Evolutionary conservation across 2,888 invertebrate genomes (phyloP).

Genomic region (Ormyrus pomaceus): DNA sequence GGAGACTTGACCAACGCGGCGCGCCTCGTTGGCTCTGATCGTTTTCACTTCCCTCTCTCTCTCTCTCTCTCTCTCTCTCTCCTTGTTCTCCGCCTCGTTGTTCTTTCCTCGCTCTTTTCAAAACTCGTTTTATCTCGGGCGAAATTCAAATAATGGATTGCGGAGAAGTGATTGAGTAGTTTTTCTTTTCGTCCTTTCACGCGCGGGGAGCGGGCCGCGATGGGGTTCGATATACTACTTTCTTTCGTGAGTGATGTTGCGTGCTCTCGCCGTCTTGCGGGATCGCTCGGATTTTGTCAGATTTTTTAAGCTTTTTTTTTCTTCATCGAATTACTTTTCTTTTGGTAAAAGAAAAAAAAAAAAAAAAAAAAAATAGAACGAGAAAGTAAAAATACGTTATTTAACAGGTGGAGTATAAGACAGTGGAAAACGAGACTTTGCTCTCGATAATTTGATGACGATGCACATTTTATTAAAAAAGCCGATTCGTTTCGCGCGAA

Average conservation of each 20-base stretch:
- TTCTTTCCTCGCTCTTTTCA: not conserved
- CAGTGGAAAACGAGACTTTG: too few species aligned
- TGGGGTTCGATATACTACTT: constrained; percentile 12
- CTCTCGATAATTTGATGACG: too few species aligned
- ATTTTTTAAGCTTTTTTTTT: too few species aligned
- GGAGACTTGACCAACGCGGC: constrained; percentile 65
- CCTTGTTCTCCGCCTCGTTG: not conserved
- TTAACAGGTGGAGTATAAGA: too few species aligned
- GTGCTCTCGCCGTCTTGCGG: not conserved
- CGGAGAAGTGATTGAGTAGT: constrained; percentile 51
- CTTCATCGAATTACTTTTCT: too few species aligned
- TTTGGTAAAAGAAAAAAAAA: too few species aligned
- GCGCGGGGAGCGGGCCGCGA: not conserved
- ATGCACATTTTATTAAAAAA: too few species aligned
- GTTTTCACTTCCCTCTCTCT: not conserved
- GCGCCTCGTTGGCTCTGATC: constrained; percentile 24
- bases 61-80: not conserved
- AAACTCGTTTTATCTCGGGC: constrained; percentile 49
- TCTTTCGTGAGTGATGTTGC: constrained; percentile 33
- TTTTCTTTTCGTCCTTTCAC: constrained; percentile 10
- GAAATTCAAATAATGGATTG: constrained; percentile 56
- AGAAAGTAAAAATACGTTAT: too few species aligned
- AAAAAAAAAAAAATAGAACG: too few species aligned
- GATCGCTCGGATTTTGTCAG: too few species aligned
- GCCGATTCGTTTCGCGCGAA: too few species aligned